Conservation (phyloP, 2,113 vertebrate genomes). For the Patagioenas fasciata region DNA sequence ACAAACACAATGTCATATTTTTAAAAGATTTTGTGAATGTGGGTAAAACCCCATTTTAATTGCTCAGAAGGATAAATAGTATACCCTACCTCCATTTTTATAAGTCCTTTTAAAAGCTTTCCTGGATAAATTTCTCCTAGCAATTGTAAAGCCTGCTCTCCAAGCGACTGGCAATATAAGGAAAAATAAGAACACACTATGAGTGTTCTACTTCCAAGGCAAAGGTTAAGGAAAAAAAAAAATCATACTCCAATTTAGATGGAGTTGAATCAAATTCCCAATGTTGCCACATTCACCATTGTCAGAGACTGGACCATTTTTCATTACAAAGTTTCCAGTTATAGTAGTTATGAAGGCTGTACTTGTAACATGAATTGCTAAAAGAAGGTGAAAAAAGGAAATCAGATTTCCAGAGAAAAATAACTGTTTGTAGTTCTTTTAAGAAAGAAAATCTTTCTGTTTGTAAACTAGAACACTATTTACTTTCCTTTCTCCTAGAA, state of each 20-base stretch:
- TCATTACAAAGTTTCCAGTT: not conserved
- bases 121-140: not conserved
- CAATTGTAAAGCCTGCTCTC: not conserved
- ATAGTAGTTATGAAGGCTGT: not conserved
- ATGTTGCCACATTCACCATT: not conserved
- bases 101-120: not conserved
- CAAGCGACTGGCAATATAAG: not conserved
- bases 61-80: not conserved
- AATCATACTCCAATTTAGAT: not conserved
- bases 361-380: not conserved
- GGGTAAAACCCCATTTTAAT: not conserved
- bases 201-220: not conserved
- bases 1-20: accelerated
- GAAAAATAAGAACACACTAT: not conserved
- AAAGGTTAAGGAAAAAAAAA: not conserved
- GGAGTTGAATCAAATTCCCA: not conserved
- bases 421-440: not conserved
- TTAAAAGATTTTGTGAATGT: not conserved
- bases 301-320: not conserved
- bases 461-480: not conserved
- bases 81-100: not conserved
- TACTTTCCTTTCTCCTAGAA: not conserved
- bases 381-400: not conserved
- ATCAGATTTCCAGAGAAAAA: not conserved
- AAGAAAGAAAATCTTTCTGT: not conserved